These are phyloP conservation scores for Poeciliopsis gracilis DNA, from an alignment of 2,797 vertebrate species.

Conservation along the genomic window DNA sequence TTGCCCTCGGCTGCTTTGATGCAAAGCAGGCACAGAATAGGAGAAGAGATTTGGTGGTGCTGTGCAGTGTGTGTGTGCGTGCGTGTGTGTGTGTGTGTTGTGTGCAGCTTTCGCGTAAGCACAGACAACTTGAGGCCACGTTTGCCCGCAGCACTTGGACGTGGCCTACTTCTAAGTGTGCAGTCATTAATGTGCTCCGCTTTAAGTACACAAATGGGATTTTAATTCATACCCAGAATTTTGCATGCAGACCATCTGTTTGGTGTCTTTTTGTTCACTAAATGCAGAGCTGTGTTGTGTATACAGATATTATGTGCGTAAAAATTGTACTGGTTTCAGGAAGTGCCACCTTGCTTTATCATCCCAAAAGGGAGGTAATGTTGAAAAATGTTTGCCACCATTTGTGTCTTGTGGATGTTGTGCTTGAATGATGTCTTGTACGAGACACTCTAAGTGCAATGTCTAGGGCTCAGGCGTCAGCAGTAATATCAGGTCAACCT, in stretches of 20 bases:
- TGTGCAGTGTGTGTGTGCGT: slow-evolving; percentile 16
- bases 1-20: slow-evolving; percentile 47
- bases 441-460: slow-evolving; percentile 80
- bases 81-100: slow-evolving; percentile 55
- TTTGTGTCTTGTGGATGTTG: slow-evolving; percentile 63
- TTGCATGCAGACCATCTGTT: slow-evolving; percentile 34
- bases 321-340: slow-evolving; percentile 11
- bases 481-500: slow-evolving; percentile 77
- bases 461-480: slow-evolving; percentile 80
- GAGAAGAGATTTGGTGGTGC: slow-evolving; percentile 34
- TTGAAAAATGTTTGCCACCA: slow-evolving; percentile 49
- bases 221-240: slow-evolving; percentile 56
- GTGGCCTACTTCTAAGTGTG: slow-evolving; percentile 78
- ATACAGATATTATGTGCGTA: neutral
- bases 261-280: slow-evolving; percentile 33
- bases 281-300: slow-evolving; percentile 14
- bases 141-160: slow-evolving; percentile 75
- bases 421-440: slow-evolving; percentile 80
- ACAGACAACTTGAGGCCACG: slow-evolving; percentile 71
- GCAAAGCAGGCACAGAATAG: slow-evolving; percentile 53
- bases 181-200: slow-evolving; percentile 64
- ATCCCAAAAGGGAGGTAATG: slow-evolving; percentile 34
- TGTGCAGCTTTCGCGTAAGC: slow-evolving; percentile 72
- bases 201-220: slow-evolving; percentile 69
- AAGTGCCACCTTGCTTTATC: slow-evolving; percentile 35